Conservation (phyloP, 2,797 vertebrate species). For the Spinus olivaceus region DNA sequence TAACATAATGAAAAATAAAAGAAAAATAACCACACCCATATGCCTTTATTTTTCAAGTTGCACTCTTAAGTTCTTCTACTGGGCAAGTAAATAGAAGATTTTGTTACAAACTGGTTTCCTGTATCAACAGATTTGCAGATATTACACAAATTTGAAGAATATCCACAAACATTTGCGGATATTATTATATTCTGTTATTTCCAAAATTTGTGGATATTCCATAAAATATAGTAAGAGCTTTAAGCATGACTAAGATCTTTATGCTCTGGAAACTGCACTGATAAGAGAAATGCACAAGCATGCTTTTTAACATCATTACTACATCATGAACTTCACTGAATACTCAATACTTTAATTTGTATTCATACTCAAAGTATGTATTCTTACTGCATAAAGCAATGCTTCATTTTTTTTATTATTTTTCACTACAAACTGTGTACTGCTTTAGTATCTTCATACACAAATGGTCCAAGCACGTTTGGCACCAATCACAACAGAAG, state of each 20-base stretch:
- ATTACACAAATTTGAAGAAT: neutral
- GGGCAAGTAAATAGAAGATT: neutral
- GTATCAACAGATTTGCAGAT: neutral
- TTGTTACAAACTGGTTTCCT: neutral
- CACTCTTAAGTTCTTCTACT: neutral
- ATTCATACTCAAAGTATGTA: neutral
- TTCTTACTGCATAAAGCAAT: neutral
- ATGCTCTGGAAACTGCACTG: neutral
- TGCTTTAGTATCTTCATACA: neutral
- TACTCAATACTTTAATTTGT: neutral
- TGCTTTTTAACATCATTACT: neutral
- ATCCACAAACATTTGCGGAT: neutral
- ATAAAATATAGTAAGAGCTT: neutral
- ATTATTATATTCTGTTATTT: neutral
- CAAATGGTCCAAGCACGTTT: neutral
- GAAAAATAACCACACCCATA: neutral
- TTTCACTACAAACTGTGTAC: neutral
- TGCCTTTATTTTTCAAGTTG: neutral
- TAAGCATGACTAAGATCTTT: neutral
- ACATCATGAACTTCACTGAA: neutral
- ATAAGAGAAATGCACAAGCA: neutral
- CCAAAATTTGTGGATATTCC: neutral
- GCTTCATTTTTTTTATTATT: neutral
- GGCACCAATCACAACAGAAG: conserved; percentile 10
- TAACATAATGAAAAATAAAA: neutral